Percentiles rank a stretch among this genome's conserved stretches.
Conservation (phyloP, 2,888 invertebrate genomes). For the Anthophora plumipes region DNA sequence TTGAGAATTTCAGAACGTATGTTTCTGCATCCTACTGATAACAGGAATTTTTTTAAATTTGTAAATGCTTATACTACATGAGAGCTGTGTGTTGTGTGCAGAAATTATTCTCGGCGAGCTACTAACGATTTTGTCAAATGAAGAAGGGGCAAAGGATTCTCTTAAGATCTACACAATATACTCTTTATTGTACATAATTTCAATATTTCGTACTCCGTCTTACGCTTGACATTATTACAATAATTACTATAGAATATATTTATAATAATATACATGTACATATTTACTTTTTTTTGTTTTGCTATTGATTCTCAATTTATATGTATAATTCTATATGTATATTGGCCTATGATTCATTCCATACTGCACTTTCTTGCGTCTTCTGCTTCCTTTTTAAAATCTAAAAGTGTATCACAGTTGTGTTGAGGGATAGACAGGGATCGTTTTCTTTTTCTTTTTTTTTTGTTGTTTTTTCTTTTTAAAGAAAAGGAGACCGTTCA, state of each 20-base stretch:
- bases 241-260: conserved; percentile 82
- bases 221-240: conserved; percentile 79
- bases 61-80: background rate
- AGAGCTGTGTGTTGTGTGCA: background rate
- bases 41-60: conserved; percentile 9
- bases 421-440: conserved; percentile 80
- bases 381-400: conserved; percentile 75
- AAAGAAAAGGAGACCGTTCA: conserved; percentile 70
- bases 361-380: conserved; percentile 74
- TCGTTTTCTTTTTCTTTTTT: conserved; percentile 15
- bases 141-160: conserved; percentile 21
- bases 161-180: conserved; percentile 79
- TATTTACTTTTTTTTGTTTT: conserved; percentile 74
- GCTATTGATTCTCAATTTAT: conserved; percentile 78
- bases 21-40: conserved; percentile 7
- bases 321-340: conserved; percentile 67
- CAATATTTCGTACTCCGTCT: conserved; percentile 77
- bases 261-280: conserved; percentile 84
- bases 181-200: conserved; percentile 82
- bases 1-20: background rate
- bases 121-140: background rate
- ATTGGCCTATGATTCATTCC: conserved; percentile 77
- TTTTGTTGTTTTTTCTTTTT: conserved; percentile 50
- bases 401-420: conserved; percentile 84
- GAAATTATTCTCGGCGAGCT: background rate